A percentile compares a stretch with the other conserved stretches of the same genome.
Conservation (phyloP, 1,140 invertebrate genomes). For the Chrysomallon squamiferum region DNA sequence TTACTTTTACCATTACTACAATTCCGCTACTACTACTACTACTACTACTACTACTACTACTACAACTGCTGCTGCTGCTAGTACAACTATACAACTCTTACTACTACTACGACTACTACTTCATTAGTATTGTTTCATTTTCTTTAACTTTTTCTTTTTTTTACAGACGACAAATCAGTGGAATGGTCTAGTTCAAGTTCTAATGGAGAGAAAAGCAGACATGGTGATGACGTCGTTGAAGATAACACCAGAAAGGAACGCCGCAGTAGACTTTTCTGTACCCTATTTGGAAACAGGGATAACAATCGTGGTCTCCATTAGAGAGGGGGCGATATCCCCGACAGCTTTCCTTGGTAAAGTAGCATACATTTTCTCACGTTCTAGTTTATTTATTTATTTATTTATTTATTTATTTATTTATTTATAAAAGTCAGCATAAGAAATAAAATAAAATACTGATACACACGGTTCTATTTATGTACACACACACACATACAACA, state of each 20-base stretch:
- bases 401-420: neutral
- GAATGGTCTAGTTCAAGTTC: conserved; percentile 94
- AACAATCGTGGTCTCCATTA: conserved; percentile 94
- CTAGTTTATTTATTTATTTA: neutral
- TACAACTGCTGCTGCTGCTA: no score
- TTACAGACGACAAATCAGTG: conserved; percentile 70
- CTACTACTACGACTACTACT: no score
- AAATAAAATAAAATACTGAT: no score
- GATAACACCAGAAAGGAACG: conserved; percentile 92
- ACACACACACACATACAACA: no score
- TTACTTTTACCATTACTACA: no score
- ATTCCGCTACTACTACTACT: no score
- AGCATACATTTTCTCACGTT: neutral
- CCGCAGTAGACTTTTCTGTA: conserved; percentile 92
- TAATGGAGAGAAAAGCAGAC: conserved; percentile 90
- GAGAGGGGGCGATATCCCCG: conserved; percentile 97
- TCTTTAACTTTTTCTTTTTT: no score
- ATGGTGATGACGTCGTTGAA: conserved; percentile 97
- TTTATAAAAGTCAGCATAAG: no score
- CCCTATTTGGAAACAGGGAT: conserved; percentile 99
- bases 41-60: no score
- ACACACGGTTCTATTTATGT: no score
- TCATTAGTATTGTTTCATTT: no score
- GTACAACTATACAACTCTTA: no score
- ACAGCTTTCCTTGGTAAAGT: conserved; percentile 90